These are phyloP conservation scores for Myotis brandtii DNA, from an alignment of 2,113 vertebrate species.

Conservation along the genomic window DNA sequence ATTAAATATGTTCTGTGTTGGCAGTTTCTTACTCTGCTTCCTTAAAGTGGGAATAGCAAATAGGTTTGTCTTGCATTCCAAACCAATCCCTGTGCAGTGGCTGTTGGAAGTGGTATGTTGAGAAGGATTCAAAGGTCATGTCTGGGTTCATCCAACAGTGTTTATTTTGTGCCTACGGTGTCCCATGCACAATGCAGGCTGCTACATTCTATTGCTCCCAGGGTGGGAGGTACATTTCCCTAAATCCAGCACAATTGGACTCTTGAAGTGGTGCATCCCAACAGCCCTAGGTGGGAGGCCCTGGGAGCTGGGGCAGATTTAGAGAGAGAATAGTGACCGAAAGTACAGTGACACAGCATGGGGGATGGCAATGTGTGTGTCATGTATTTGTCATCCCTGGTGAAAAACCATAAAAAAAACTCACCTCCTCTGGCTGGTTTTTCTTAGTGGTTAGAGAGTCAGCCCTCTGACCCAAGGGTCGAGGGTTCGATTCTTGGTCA, in stretches of 20 bases:
- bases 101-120: not conserved
- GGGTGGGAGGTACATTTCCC: not conserved
- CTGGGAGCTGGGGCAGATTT: not conserved
- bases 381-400: not conserved
- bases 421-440: no score
- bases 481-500: no score
- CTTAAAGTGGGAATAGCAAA: conserved; percentile 66
- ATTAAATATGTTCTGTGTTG: conserved; percentile 73
- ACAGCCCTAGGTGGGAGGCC: not conserved
- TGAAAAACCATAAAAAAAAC: not conserved
- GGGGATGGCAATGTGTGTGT: not conserved
- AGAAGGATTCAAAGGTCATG: conserved; percentile 43
- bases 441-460: no score
- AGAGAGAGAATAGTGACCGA: not conserved
- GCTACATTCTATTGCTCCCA: not conserved
- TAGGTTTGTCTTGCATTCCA: conserved; percentile 48
- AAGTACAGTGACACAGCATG: fast-evolving
- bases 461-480: no score
- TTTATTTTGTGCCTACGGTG: not conserved
- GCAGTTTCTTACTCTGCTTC: conserved; percentile 65
- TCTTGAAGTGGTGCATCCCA: not conserved
- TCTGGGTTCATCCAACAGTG: not conserved
- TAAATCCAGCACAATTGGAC: not conserved
- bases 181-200: no score
- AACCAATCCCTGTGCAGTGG: not conserved